A percentile compares a stretch with the other conserved stretches of the same genome.
Conservation (phyloP, 1,140 invertebrate species). For the Riptortus pedestris region DNA sequence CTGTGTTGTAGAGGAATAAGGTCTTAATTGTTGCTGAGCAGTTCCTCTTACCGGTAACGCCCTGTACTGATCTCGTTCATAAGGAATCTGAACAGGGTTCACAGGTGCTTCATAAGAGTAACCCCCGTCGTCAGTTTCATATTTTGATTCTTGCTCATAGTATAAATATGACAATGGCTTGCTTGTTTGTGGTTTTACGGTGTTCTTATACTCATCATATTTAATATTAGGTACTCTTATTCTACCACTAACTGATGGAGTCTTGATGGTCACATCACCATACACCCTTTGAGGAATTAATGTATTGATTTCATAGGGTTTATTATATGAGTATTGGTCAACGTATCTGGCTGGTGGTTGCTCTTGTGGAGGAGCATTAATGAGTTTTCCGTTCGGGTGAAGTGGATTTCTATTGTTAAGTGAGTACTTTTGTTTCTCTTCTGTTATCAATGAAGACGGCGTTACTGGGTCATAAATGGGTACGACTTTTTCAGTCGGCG, state of each 20-base stretch:
- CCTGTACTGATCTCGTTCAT: too few species aligned
- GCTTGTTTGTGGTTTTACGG: conserved; percentile 3
- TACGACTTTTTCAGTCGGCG: background rate
- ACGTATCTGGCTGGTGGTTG: background rate
- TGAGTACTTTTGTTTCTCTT: background rate
- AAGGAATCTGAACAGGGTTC: conserved; percentile 1
- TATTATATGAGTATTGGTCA: background rate
- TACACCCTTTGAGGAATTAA: conserved; percentile 9
- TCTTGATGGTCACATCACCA: conserved; percentile 19
- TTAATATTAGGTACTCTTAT: background rate
- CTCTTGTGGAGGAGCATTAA: background rate
- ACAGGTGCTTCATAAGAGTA: conserved; percentile 1
- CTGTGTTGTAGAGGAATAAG: background rate
- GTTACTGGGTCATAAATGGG: background rate
- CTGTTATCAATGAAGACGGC: background rate
- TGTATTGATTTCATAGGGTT: conserved; percentile 21
- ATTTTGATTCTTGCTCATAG: conserved; percentile 7
- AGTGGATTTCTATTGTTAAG: background rate
- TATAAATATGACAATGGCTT: background rate
- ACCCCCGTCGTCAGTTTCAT: conserved; percentile 2
- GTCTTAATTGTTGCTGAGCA: background rate
- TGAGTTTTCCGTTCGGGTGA: background rate
- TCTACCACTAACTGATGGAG: conserved; percentile 10
- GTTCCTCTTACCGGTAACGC: background rate
- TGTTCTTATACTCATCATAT: conserved; percentile 8